Conservation (phyloP, 2,888 invertebrate genomes). For the Dusona sp. region DNA sequence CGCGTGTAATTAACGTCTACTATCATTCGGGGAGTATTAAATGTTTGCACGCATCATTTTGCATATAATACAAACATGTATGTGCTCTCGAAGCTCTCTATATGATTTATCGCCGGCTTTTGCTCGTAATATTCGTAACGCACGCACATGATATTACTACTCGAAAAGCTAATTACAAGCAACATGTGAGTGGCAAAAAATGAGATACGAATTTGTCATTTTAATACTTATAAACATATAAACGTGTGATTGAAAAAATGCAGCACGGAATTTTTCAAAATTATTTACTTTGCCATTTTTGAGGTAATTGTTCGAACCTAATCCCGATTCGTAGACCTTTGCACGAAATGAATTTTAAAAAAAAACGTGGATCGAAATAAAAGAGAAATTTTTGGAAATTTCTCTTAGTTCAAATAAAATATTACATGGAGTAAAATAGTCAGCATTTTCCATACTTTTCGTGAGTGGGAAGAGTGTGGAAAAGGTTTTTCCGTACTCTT, state of each 20-base stretch:
- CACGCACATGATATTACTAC: conserved; percentile 36
- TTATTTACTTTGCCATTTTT: background rate
- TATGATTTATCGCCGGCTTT: conserved; percentile 33
- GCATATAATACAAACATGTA: conserved; percentile 29
- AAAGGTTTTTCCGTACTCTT: too few relatives aligned
- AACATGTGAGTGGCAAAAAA: conserved; percentile 21
- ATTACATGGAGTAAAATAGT: too few relatives aligned
- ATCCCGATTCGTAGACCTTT: background rate
- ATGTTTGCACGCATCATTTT: conserved; percentile 52
- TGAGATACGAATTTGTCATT: conserved; percentile 29
- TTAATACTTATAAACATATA: background rate
- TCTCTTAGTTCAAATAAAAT: too few relatives aligned
- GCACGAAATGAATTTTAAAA: background rate
- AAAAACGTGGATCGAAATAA: background rate
- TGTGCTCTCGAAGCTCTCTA: background rate
- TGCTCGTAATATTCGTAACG: conserved; percentile 44
- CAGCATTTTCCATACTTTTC: too few relatives aligned
- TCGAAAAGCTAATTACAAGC: conserved; percentile 51
- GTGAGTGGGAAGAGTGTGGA: too few relatives aligned
- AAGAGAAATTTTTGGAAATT: too few relatives aligned
- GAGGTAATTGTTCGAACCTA: background rate
- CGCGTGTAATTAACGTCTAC: conserved; percentile 51
- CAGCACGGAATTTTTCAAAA: background rate
- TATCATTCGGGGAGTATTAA: conserved; percentile 36
- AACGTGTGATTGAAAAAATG: background rate